Conservation (phyloP, 2,888 invertebrate species). For the Corythucha ciliata region DNA sequence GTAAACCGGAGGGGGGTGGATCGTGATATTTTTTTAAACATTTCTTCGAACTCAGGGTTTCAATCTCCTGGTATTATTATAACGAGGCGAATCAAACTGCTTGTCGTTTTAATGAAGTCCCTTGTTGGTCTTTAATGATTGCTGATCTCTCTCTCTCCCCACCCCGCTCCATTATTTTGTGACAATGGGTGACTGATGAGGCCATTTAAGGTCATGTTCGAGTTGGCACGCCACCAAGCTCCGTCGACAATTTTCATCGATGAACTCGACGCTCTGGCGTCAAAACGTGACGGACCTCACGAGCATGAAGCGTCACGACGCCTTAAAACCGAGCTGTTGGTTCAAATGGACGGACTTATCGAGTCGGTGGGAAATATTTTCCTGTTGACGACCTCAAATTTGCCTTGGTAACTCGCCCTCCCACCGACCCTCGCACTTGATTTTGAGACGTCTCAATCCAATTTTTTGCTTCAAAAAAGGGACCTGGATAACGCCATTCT, state of each 20-base stretch:
- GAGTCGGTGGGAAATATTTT: conserved; percentile 57
- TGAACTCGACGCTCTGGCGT: conserved; percentile 79
- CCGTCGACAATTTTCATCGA: conserved; percentile 90
- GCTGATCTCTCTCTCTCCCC: too few relatives aligned
- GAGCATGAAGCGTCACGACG: conserved; percentile 81
- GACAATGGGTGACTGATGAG: too few relatives aligned
- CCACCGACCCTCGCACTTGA: neutral
- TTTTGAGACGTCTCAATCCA: neutral
- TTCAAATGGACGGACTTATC: conserved; percentile 71
- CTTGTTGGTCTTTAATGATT: too few relatives aligned
- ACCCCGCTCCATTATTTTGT: too few relatives aligned
- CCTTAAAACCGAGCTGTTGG: conserved; percentile 79
- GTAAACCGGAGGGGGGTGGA: too few relatives aligned
- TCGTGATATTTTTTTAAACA: neutral
- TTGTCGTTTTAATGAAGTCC: too few relatives aligned
- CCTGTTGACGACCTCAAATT: conserved; percentile 78
- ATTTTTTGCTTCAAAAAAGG: conserved; percentile 48
- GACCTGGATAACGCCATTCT: conserved; percentile 81
- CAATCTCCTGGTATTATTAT: too few relatives aligned
- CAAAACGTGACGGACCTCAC: conserved; percentile 43
- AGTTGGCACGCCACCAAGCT: conserved; percentile 71
- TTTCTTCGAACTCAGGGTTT: too few relatives aligned
- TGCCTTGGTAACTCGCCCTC: conserved; percentile 63
- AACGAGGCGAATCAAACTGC: too few relatives aligned
- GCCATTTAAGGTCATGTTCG: conserved; percentile 83